phyloP scores from a whole-genome alignment of 1,140 invertebrate species.

The Zophobas morio region DNA sequence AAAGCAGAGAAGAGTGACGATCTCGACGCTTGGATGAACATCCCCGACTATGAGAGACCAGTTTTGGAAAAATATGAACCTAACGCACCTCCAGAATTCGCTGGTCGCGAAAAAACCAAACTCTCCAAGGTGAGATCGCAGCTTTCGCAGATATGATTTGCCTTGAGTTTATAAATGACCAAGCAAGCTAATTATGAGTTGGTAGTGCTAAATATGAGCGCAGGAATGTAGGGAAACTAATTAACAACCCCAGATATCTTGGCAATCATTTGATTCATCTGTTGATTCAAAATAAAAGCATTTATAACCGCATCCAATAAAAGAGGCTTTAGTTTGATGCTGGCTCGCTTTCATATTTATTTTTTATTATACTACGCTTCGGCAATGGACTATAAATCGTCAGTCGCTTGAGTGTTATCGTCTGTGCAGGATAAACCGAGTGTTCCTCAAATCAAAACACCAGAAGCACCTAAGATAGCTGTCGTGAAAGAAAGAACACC shows the following conservation, averaged over 20 bases:
- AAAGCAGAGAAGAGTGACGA: slow-evolving; percentile 69
- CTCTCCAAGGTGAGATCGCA: slow-evolving; percentile 63
- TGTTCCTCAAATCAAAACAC: slow-evolving; percentile 84
- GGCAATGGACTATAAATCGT: slow-evolving; percentile 16
- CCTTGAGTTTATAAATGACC: slow-evolving; percentile 30
- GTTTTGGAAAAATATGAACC: slow-evolving; percentile 78
- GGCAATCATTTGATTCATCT: slow-evolving; percentile 43
- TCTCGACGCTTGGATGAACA: slow-evolving; percentile 80
- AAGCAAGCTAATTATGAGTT: slow-evolving; percentile 34
- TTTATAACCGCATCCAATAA: slow-evolving; percentile 52
- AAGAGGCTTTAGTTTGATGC: slow-evolving; percentile 48
- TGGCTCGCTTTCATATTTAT: slow-evolving; percentile 48
- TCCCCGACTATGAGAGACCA: slow-evolving; percentile 79
- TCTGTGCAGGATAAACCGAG: slow-evolving; percentile 65
- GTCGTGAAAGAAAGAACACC: slow-evolving; percentile 85
- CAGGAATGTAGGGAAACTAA: slow-evolving; percentile 40
- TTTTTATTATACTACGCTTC: slow-evolving; percentile 30
- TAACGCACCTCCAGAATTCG: slow-evolving; percentile 63
- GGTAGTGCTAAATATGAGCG: slow-evolving; percentile 26
- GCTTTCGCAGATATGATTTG: slow-evolving; percentile 23
- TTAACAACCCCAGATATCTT: slow-evolving; percentile 37
- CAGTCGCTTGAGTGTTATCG: slow-evolving; percentile 20
- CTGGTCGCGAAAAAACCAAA: slow-evolving; percentile 66
- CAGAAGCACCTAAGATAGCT: slow-evolving; percentile 87
- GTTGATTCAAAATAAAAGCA: slow-evolving; percentile 39